Evolutionary conservation across 2,888 invertebrate genomes (phyloP).

Genomic region (Autographa pulchrina): DNA sequence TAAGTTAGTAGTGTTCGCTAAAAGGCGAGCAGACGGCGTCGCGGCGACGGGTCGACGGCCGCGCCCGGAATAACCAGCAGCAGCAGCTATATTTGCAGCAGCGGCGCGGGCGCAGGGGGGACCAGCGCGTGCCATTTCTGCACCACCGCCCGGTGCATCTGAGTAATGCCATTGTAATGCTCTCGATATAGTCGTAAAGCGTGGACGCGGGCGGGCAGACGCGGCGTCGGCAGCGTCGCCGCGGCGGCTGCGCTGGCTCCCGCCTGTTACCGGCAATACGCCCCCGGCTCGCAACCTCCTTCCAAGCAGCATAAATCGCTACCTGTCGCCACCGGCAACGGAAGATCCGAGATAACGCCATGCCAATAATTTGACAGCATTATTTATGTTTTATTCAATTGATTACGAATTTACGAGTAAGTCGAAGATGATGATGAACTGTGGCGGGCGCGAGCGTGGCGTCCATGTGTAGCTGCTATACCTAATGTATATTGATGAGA

Average conservation of each 20-base stretch:
- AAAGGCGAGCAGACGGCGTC: conserved; percentile 89
- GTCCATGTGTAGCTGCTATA: conserved; percentile 60
- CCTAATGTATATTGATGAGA: conserved; percentile 82
- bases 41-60: conserved; percentile 89
- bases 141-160: conserved; percentile 88
- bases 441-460: conserved; percentile 49
- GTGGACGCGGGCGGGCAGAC: conserved; percentile 79
- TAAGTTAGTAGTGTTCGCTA: conserved; percentile 82
- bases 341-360: conserved; percentile 56
- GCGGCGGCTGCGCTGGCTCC: conserved; percentile 50
- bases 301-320: conserved; percentile 59
- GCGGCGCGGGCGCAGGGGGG: conserved; percentile 79
- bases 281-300: conserved; percentile 44
- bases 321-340: conserved; percentile 52
- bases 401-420: conserved; percentile 54
- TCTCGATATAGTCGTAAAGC: conserved; percentile 85
- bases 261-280: conserved; percentile 27
- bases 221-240: conserved; percentile 77
- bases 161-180: conserved; percentile 89
- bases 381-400: conserved; percentile 63
- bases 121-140: conserved; percentile 88
- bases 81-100: conserved; percentile 89
- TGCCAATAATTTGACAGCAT: conserved; percentile 63
- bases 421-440: conserved; percentile 57
- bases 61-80: conserved; percentile 87